Percentiles rank a stretch among this genome's conserved stretches.
Evolutionary conservation across 2,797 vertebrate species (phyloP).

Genomic region (Eospalax fontanierii): DNA sequence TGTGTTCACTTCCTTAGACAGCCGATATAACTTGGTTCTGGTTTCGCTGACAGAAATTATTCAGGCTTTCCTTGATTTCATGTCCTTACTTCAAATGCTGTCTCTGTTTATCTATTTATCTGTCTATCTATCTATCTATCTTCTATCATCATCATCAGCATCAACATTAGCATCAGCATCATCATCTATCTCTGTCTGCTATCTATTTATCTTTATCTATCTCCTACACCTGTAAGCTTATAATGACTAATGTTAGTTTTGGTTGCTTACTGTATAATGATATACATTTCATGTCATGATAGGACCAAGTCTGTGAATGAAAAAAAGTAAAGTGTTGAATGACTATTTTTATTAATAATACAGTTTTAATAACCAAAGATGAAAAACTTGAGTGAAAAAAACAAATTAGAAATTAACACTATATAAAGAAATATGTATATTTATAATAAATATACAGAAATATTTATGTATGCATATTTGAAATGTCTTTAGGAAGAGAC

Average conservation of each 20-base stretch:
- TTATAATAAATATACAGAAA: not conserved
- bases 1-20: not conserved
- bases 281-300: not conserved
- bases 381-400: conserved; percentile 39
- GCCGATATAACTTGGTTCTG: not conserved
- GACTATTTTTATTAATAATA: not conserved
- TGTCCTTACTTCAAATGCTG: not conserved
- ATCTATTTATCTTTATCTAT: not conserved
- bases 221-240: not conserved
- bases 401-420: conserved; percentile 38
- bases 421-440: conserved; percentile 57
- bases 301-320: not conserved
- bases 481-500: not conserved
- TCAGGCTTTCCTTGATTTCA: not conserved
- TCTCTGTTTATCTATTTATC: not conserved
- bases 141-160: no score
- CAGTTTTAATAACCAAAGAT: not conserved
- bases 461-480: not conserved
- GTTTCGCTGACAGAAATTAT: not conserved
- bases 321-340: not conserved
- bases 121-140: not conserved
- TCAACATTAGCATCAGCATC: no score
- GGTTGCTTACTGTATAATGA: not conserved
- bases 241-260: not conserved
- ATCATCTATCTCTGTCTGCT: no score